Conservation (phyloP, 2,113 vertebrate genomes). For the Cacatua alba region DNA sequence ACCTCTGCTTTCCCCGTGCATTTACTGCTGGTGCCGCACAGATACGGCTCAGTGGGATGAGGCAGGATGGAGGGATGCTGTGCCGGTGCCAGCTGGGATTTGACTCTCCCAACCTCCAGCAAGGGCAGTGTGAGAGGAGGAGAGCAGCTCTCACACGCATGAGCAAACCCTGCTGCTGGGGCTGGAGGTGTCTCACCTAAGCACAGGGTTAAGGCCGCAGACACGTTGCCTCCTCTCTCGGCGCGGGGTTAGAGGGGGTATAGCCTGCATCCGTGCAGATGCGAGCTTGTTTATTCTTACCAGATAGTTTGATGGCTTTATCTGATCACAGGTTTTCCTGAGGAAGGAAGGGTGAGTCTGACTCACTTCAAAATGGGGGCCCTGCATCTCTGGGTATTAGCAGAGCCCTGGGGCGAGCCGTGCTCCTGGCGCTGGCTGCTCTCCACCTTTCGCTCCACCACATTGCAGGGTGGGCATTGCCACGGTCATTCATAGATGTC, state of each 20-base stretch:
- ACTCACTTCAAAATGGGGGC: slow-evolving; percentile 62
- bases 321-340: slow-evolving; percentile 81
- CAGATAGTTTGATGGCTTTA: slow-evolving; percentile 73
- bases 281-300: slow-evolving; percentile 62
- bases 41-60: background rate
- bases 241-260: slow-evolving; percentile 39
- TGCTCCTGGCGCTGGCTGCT: accelerated
- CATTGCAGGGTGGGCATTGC: background rate
- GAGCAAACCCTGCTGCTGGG: background rate
- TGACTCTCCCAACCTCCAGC: background rate
- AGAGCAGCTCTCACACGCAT: accelerated
- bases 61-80: background rate
- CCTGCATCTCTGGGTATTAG: slow-evolving; percentile 58
- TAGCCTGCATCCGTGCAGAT: slow-evolving; percentile 62
- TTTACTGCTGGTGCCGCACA: background rate
- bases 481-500: accelerated
- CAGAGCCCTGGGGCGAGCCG: background rate
- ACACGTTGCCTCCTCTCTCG: background rate
- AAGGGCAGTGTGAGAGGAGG: background rate
- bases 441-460: background rate
- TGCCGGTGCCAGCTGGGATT: background rate
- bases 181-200: background rate
- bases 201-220: background rate
- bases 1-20: background rate
- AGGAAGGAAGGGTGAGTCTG: slow-evolving; percentile 82